Evolutionary conservation across 1,140 invertebrate genomes (phyloP), one percentile per base, ranked within the genome.

Genomic region (Homarus americanus): DNA sequence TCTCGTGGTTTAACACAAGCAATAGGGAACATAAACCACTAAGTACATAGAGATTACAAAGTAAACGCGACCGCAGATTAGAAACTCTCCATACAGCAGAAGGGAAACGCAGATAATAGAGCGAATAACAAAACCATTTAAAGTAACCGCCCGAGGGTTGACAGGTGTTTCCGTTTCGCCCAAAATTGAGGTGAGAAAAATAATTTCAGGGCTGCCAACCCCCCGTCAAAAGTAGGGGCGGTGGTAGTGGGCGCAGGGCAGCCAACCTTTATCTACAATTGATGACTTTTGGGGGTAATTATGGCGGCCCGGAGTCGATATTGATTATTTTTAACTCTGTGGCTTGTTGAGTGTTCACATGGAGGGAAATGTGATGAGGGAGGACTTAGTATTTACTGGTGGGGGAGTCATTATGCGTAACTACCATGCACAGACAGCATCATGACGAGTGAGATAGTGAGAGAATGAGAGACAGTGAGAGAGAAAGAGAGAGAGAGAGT

Each of bases 101-200:
- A 32, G 40, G 40, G 15, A 79, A 79, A 32, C 32, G 32, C 84
- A 38, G 9, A 58, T 38, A 78, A 78, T 63, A 76, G 44, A 78
- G 28, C 40, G 53, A 36, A 7, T 49, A 87, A 87, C 49, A 90
- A 83, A 83, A 90, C 41, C 32, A 90, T 90, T 69, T 83, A 83
- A 83, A 88, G 41, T 82, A 90, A 90, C 66, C 66, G 73, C 66
- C 82, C 34, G 28, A 72, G 34, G 87, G 69, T 58, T 90, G 87
- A 90, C 87, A 90, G 87, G 87, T 83, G 87, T 90, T 90, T 90
- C 87, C 87, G 87, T 90, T 90, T 90, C 82, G 36, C 58, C 80
- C 72, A 82, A 90, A 90, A 90, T 90, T 90, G 82, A 83, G 80
- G 87, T 58, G 80, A 82, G 87, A 90, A 90, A 90, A 90, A 90